Percentiles rank a stretch among this genome's conserved stretches.
Evolutionary conservation across 1,140 invertebrate species (phyloP).

Genomic region (Dreissena polymorpha): DNA sequence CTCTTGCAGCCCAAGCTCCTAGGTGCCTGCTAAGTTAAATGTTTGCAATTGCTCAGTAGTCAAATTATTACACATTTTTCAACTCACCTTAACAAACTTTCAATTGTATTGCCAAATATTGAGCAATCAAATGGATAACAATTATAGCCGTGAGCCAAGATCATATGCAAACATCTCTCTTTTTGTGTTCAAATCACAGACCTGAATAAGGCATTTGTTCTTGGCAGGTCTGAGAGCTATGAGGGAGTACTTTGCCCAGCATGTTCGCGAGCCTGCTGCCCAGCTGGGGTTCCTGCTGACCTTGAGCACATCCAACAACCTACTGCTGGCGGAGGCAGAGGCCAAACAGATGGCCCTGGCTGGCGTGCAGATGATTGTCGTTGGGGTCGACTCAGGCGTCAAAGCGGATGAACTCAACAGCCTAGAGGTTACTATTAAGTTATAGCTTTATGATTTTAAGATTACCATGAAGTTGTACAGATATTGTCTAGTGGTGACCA

Average conservation of each 20-base stretch:
- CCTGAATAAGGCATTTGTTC: too few relatives aligned
- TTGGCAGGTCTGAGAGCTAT: slow-evolving; percentile 4
- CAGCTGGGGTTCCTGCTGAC: slow-evolving; percentile 22
- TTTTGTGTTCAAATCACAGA: too few relatives aligned
- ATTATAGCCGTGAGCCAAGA: too few relatives aligned
- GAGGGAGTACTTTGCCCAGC: not conserved
- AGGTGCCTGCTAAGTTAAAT: too few relatives aligned
- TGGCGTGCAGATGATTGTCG: slow-evolving; percentile 10
- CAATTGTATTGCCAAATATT: too few relatives aligned
- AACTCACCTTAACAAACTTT: too few relatives aligned
- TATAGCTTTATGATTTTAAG: not conserved
- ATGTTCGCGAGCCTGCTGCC: not conserved
- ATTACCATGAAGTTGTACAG: not conserved
- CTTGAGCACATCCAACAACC: slow-evolving; percentile 1
- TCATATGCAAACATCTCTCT: too few relatives aligned
- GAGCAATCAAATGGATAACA: too few relatives aligned
- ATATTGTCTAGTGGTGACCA: not conserved
- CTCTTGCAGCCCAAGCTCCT: too few relatives aligned
- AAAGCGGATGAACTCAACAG: not conserved
- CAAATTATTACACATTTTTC: too few relatives aligned
- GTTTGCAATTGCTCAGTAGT: too few relatives aligned
- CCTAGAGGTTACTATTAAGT: not conserved
- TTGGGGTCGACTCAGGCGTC: slow-evolving; percentile 14
- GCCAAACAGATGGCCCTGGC: not conserved
- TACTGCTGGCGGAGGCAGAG: slow-evolving; percentile 16